Evolutionary conservation across 2,888 invertebrate species (phyloP).

Genomic region (Saturnia pavonia): DNA sequence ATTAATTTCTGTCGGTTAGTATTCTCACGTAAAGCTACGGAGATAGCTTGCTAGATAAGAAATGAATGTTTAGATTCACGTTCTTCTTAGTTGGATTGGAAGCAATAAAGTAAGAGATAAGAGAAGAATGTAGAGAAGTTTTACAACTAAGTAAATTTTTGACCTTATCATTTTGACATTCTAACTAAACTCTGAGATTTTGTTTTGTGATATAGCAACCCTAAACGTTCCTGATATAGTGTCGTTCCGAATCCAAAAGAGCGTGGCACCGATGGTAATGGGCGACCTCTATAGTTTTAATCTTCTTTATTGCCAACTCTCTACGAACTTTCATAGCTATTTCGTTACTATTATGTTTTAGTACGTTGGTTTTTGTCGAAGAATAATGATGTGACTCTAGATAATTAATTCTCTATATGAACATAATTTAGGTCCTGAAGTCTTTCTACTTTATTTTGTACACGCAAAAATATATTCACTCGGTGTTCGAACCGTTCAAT

Average conservation of each 20-base stretch:
- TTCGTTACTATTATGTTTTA: constrained; percentile 24
- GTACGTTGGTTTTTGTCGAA: constrained; percentile 2
- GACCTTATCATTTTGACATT: neutral
- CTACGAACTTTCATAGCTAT: constrained; percentile 52
- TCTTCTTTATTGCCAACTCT: constrained; percentile 75
- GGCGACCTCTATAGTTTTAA: constrained; percentile 69
- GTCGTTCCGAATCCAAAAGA: constrained; percentile 51
- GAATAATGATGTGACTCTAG: neutral
- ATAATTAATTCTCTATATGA: neutral
- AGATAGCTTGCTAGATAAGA: too few relatives aligned
- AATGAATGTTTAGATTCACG: too few relatives aligned
- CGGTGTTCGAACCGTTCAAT: too few relatives aligned
- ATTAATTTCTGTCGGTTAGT: too few relatives aligned
- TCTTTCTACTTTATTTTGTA: too few relatives aligned
- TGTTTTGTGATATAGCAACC: constrained; percentile 22
- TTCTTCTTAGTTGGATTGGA: too few relatives aligned
- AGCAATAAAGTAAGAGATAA: neutral
- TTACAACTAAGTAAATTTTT: neutral
- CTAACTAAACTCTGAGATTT: constrained; percentile 19
- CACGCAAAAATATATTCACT: too few relatives aligned
- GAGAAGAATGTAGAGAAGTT: neutral
- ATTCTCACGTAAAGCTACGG: too few relatives aligned
- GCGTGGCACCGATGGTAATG: constrained; percentile 54
- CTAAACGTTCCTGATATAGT: constrained; percentile 56
- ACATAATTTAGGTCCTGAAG: neutral